A percentile compares a stretch with the other conserved stretches of the same genome.
phyloP scores from a whole-genome alignment of 2,797 vertebrate species.

The Typhlichthys eigenmanni region DNA sequence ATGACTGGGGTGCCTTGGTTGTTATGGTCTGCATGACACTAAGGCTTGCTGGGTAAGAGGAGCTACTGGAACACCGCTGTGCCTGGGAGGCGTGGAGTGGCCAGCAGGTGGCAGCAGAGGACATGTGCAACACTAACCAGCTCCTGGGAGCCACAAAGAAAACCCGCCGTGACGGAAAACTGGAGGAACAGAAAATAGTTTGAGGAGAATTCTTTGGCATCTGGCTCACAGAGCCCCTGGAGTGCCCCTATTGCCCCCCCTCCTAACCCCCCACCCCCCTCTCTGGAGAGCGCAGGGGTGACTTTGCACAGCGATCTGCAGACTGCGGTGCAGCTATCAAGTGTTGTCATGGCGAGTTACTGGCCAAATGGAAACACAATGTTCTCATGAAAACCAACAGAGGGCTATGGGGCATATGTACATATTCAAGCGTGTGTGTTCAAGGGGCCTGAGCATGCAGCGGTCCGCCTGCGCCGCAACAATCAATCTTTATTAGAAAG shows the following conservation, averaged over 20 bases:
- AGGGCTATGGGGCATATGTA: conserved; percentile 77
- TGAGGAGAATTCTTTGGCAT: conserved; percentile 51
- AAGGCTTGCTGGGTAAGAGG: too few relatives aligned
- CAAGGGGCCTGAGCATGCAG: conserved; percentile 70
- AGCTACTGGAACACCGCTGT: too few relatives aligned
- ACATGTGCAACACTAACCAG: too few relatives aligned
- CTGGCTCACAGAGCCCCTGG: conserved; percentile 45
- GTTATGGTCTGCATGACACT: too few relatives aligned
- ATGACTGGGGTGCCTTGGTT: too few relatives aligned
- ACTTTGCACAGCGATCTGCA: conserved; percentile 80
- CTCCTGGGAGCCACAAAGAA: too few relatives aligned
- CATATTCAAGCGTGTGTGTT: conserved; percentile 83
- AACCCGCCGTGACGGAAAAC: neutral
- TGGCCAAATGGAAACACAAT: conserved; percentile 65
- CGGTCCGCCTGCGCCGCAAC: conserved; percentile 64
- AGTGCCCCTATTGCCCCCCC: conserved; percentile 49
- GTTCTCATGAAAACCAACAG: conserved; percentile 83
- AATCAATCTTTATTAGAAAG: conserved; percentile 85
- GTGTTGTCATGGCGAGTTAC: conserved; percentile 78
- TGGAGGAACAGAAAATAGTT: conserved; percentile 45
- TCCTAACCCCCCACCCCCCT: conserved; percentile 3
- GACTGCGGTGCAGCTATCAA: conserved; percentile 70
- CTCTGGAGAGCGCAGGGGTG: conserved; percentile 68
- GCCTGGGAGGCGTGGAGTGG: too few relatives aligned
- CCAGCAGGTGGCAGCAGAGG: too few relatives aligned